These are phyloP conservation scores for Brachionus rubens DNA, from an alignment of 1,140 invertebrate genomes.

Conservation along the genomic window DNA sequence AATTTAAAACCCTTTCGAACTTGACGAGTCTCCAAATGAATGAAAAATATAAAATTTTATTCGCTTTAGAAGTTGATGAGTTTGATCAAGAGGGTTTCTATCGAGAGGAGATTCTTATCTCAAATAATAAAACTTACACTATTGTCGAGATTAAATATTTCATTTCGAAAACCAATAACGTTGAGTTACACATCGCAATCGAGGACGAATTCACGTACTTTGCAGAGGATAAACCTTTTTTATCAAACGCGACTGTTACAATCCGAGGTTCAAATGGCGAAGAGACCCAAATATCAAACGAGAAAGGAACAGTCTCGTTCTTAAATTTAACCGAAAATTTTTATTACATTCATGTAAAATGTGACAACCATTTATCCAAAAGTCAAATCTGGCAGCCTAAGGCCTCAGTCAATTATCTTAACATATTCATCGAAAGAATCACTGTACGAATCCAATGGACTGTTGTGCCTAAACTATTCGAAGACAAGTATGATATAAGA, in stretches of 20 bases:
- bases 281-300: conserved; percentile 35
- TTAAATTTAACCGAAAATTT: conserved; percentile 47
- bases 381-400: conserved; percentile 47
- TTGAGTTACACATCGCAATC: conserved; percentile 1
- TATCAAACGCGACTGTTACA: conserved; percentile 47
- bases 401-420: background rate
- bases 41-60: background rate
- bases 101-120: background rate
- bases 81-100: background rate
- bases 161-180: background rate
- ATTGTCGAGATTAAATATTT: background rate
- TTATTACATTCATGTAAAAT: conserved; percentile 47
- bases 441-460: conserved; percentile 49
- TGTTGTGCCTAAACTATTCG: conserved; percentile 48
- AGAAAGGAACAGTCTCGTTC: conserved; percentile 48
- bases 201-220: conserved; percentile 51
- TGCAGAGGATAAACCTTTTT: conserved; percentile 47
- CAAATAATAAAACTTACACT: background rate
- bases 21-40: background rate
- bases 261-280: conserved; percentile 40
- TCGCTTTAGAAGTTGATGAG: background rate
- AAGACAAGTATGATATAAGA: conserved; percentile 49
- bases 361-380: conserved; percentile 47
- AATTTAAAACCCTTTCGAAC: background rate
- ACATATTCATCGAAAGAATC: conserved; percentile 49